A percentile compares a stretch with the other conserved stretches of the same genome.
Evolutionary conservation across 1,140 invertebrate genomes (phyloP).

Genomic region (Varroa destructor): DNA sequence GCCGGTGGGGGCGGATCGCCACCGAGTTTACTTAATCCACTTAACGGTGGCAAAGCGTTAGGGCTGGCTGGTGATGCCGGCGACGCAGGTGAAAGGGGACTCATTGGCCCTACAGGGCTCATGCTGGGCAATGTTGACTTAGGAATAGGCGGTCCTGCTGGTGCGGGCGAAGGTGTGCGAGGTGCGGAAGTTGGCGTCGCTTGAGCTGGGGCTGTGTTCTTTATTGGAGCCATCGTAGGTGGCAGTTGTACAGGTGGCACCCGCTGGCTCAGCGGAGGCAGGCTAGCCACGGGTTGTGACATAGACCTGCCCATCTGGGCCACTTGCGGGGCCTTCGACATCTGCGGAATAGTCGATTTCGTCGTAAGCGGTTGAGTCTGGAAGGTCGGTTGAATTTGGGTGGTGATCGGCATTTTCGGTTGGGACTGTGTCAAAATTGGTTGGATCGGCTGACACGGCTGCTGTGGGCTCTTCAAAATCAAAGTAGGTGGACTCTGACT

Average conservation of each 20-base stretch:
- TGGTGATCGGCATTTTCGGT: too few relatives aligned
- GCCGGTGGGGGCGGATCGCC: background rate
- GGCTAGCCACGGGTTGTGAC: too few relatives aligned
- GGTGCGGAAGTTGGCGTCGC: conserved; percentile 8
- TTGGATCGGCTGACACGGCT: background rate
- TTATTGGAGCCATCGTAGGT: conserved; percentile 7
- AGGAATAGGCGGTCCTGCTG: conserved; percentile 15
- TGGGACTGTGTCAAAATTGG: background rate
- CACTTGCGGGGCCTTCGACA: too few relatives aligned
- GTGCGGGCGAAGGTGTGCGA: conserved; percentile 16
- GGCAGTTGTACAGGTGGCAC: background rate
- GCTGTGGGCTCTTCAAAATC: background rate
- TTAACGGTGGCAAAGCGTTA: too few relatives aligned
- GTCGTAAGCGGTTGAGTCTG: too few relatives aligned
- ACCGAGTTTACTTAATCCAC: too few relatives aligned
- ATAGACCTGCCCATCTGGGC: too few relatives aligned
- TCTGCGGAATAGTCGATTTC: too few relatives aligned
- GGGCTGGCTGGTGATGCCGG: background rate
- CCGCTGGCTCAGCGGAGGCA: background rate
- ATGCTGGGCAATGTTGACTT: conserved; percentile 16
- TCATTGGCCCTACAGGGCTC: conserved; percentile 15
- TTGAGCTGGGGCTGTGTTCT: background rate
- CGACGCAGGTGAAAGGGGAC: conserved; percentile 8
- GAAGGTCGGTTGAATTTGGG: too few relatives aligned
- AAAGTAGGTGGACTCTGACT: too few relatives aligned